Percentiles rank a stretch among this genome's conserved stretches.
Conservation (phyloP, 2,797 vertebrate species). For the Chaetophractus vellerosus region DNA sequence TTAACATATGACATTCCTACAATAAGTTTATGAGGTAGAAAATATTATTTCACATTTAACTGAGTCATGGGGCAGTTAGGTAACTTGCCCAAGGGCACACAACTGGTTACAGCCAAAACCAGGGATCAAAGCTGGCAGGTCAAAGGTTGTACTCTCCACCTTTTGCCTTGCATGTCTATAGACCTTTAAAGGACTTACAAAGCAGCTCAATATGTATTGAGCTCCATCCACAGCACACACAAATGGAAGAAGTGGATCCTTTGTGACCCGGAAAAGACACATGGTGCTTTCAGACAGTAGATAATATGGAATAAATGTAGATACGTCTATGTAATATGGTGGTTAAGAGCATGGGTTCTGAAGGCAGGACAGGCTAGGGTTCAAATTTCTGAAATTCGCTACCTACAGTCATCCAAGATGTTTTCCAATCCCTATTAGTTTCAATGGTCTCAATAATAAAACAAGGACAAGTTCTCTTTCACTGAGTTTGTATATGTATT, state of each 20-base stretch:
- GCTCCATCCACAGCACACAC: neutral
- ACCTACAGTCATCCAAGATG: neutral
- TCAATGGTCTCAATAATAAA: neutral
- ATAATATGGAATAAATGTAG: accelerated
- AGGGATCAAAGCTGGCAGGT: neutral
- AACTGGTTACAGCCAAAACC: neutral
- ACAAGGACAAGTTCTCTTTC: neutral
- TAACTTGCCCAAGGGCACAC: neutral
- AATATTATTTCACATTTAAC: neutral
- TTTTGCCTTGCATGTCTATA: neutral
- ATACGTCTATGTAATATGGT: neutral
- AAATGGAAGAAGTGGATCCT: neutral
- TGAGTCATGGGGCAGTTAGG: neutral
- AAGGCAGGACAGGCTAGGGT: neutral
- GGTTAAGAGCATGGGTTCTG: neutral
- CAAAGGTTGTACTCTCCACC: neutral
- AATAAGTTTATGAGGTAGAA: neutral
- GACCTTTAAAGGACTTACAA: neutral
- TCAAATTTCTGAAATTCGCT: neutral
- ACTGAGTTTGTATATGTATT: neutral
- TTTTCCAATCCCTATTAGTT: neutral
- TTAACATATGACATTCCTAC: neutral
- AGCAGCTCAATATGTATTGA: neutral
- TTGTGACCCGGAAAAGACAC: neutral
- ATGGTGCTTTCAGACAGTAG: neutral